Conservation (phyloP, 2,113 vertebrate genomes). For the Pachyramphus minor region DNA sequence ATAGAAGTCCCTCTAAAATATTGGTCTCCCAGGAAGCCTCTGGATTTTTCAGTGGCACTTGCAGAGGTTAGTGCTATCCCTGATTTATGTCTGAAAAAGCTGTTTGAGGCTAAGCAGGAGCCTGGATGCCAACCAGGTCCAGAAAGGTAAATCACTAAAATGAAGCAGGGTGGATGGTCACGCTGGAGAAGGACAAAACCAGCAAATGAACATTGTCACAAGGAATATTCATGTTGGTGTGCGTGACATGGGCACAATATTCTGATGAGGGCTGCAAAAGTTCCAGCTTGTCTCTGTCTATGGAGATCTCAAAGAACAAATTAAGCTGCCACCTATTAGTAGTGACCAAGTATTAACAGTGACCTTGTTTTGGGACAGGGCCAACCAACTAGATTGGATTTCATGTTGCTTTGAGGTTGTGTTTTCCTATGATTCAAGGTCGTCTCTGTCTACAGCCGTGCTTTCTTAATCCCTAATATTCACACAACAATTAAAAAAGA, state of each 20-base stretch:
- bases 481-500: background rate
- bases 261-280: background rate
- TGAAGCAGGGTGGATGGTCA: background rate
- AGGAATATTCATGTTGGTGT: background rate
- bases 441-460: background rate
- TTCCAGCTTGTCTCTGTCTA: rapidly evolving
- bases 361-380: background rate
- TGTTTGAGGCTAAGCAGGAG: background rate
- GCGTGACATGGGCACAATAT: background rate
- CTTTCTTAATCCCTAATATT: background rate
- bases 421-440: background rate
- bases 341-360: background rate
- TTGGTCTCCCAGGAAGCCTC: background rate
- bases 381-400: background rate
- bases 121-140: background rate
- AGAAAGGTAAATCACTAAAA: background rate
- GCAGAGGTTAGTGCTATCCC: background rate
- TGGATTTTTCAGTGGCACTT: background rate
- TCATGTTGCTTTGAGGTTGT: background rate
- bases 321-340: background rate
- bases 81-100: background rate
- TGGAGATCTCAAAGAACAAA: background rate
- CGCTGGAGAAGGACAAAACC: background rate
- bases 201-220: background rate
- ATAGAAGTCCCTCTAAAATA: background rate